A percentile compares a stretch with the other conserved stretches of the same genome.
Evolutionary conservation across 2,888 invertebrate genomes (phyloP).

Genomic region (Lottia scabra): DNA sequence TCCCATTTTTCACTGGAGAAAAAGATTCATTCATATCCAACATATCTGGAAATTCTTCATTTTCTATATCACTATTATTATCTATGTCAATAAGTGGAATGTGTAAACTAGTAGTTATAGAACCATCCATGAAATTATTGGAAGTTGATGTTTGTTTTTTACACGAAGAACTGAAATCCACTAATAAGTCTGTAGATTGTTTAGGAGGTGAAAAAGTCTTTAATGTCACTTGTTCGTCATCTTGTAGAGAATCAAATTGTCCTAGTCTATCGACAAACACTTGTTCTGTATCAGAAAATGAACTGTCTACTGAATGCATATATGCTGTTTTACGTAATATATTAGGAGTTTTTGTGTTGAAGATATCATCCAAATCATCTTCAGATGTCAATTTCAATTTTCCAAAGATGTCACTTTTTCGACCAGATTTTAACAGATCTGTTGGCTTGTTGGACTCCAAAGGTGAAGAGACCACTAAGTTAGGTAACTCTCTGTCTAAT

Average conservation of each 20-base stretch:
- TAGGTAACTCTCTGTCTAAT: background rate
- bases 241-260: background rate
- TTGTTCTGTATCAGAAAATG: background rate
- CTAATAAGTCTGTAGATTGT: background rate
- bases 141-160: background rate
- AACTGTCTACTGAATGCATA: background rate
- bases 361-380: background rate
- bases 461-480: background rate
- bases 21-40: background rate
- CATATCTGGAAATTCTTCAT: background rate
- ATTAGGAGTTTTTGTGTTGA: background rate
- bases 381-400: background rate
- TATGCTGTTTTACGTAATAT: background rate
- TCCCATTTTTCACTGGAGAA: background rate
- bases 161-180: background rate
- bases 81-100: background rate
- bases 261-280: background rate
- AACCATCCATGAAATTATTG: background rate
- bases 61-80: background rate
- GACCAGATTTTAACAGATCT: too few relatives aligned
- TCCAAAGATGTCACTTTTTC: too few relatives aligned
- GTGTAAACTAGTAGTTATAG: too few relatives aligned
- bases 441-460: background rate
- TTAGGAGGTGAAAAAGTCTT: background rate
- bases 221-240: background rate